Conservation (phyloP, 2,888 invertebrate species). For the Trachelus troglodyta region DNA sequence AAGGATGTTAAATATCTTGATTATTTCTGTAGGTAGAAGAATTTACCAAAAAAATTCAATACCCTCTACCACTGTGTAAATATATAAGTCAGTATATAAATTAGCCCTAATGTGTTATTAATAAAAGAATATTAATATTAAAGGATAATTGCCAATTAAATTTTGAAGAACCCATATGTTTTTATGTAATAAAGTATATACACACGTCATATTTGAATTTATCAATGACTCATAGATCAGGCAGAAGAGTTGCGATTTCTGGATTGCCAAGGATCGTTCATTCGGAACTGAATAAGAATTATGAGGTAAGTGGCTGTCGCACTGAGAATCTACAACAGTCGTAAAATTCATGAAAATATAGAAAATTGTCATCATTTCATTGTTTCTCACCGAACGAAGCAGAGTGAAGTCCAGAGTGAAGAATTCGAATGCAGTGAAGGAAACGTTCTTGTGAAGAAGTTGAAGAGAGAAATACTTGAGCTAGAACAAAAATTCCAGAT, state of each 20-base stretch:
- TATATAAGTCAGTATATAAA: conserved; percentile 19
- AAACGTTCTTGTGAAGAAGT: conserved; percentile 43
- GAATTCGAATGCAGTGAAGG: conserved; percentile 51
- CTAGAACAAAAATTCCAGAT: conserved; percentile 32
- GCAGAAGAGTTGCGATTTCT: conserved; percentile 20
- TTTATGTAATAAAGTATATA: conserved; percentile 16
- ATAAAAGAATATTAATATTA: not conserved
- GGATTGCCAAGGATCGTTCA: not conserved
- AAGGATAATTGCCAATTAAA: conserved; percentile 10
- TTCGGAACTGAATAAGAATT: conserved; percentile 43
- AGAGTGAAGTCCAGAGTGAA: conserved; percentile 50
- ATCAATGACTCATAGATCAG: conserved; percentile 11
- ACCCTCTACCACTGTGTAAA: not conserved
- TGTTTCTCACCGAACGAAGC: conserved; percentile 48
- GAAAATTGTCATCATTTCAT: not conserved
- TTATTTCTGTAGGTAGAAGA: conserved; percentile 18
- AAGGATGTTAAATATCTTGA: conserved; percentile 20
- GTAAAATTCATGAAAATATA: conserved; percentile 11
- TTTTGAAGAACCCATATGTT: not conserved
- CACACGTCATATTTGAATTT: not conserved
- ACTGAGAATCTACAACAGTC: conserved; percentile 33
- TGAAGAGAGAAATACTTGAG: conserved; percentile 51
- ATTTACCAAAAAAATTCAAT: not conserved
- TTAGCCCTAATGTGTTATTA: conserved; percentile 20
- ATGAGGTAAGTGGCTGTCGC: conserved; percentile 41